Evolutionary conservation across 2,888 invertebrate genomes (phyloP), one percentile per base, ranked within the genome.

Genomic region (Auanema sp.): DNA sequence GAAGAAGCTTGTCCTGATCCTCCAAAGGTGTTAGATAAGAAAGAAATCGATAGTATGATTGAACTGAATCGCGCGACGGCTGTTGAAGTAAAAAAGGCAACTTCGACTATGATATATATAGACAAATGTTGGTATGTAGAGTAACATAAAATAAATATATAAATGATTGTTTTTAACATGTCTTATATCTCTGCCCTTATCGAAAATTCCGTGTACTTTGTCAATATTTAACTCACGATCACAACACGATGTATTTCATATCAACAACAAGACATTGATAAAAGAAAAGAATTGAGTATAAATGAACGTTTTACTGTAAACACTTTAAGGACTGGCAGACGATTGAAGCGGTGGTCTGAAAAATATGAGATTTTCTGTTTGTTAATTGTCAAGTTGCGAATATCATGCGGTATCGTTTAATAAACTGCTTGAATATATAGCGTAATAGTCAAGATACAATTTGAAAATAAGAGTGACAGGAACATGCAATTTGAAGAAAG

Each of bases 11-110:
- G 66, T 54, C 59, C 42, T 57, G 58, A 62, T 58, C 55, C 43
- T 60, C 44, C 52, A 62, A 18, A 54, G 64, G 58, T 64, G 42
- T 23, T 67, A 43, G 25, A 60, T 67, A 64, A 58, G 61, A 64
- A 67, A 64, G 54, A 58, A 64, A 61, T 67, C 41, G 67, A 67
- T 51, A 56, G 25, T 50, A 60, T 67, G 64, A 60, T 67, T 64
- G 58, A 67, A 40, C 49, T 47, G 52, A 58, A 64, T 61, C 47
- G 33, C 49, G 54, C 54, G 58, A 53, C 25, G 57, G 42, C 21
- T 18, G 56, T n/a, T 40, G 50, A 49, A 2, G 50, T 62, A 40
- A 2, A 62, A 40, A 57, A 62, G 40, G 62, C 57, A 56, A 62
- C 62, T 57, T 57, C 57, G 43, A 62, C 49, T 21, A 62, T 62